phyloP scores from a whole-genome alignment of 2,888 invertebrate genomes.

The Limnephilus lunatus region DNA sequence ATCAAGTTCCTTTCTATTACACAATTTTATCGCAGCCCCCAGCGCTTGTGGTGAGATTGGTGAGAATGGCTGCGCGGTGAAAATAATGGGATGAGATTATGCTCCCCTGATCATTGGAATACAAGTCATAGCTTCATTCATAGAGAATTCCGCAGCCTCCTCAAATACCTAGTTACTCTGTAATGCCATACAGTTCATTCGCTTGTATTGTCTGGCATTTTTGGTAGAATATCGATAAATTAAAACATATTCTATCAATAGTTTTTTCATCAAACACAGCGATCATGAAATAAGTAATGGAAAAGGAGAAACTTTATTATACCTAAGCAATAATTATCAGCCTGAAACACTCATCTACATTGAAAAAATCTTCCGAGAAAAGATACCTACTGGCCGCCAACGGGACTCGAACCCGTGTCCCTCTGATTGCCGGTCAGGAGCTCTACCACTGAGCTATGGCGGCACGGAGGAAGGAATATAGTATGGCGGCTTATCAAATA shows the following conservation, averaged over 20 bases:
- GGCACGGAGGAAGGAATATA: too few relatives aligned
- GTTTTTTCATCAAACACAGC: neutral
- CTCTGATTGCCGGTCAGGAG: too few relatives aligned
- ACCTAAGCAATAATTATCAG: too few relatives aligned
- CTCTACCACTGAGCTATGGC: too few relatives aligned
- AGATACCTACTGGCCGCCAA: too few relatives aligned
- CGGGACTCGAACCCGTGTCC: too few relatives aligned
- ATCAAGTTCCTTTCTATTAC: constrained; percentile 29
- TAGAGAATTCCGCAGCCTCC: neutral
- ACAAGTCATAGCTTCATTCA: constrained; percentile 20
- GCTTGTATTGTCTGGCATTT: neutral
- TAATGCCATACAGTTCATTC: neutral
- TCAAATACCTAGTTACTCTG: neutral
- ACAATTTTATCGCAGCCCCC: neutral
- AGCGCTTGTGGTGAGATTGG: constrained; percentile 19
- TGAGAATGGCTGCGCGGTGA: constrained; percentile 20
- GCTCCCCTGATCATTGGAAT: constrained; percentile 32
- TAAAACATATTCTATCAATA: neutral
- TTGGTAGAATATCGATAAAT: neutral
- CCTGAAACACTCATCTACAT: too few relatives aligned
- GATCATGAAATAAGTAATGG: neutral
- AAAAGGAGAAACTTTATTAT: neutral
- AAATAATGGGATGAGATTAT: constrained; percentile 25
- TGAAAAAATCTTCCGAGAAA: too few relatives aligned
- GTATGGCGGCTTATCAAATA: too few relatives aligned